Evolutionary conservation across 2,797 vertebrate species (phyloP), one percentile per base, ranked within the genome.

Genomic region (Myripristis murdjan): DNA sequence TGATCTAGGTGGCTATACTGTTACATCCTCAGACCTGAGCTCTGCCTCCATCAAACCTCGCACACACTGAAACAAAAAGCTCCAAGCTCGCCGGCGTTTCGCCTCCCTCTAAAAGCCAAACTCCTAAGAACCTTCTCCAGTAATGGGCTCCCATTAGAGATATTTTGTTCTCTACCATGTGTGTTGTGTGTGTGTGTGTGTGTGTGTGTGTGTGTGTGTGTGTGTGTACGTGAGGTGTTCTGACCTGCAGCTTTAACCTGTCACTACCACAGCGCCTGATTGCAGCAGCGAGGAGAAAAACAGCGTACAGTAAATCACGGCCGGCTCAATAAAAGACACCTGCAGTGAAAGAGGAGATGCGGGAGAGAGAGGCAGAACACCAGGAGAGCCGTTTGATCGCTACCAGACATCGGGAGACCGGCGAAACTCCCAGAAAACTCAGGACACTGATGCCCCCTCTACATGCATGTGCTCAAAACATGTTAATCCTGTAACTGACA

Each of bases 301-400:
- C 65, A 69, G 87, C 77, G 85, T 80, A 79, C 77, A 77, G 84
- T 94, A 94, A 94, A 95, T 94, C 91, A 92, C 83, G 31, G 70
- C 82, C 59, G 73, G 71, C 84, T 89, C 93, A 92, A 94, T 94
- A 93, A 92, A 94, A 93, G 89, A 92, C 94, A 95, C 92, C 93
- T 94, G 93, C 79, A 53, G 79, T 92, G 92, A 90, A 92, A 93
- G 89, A 84, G 81, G 90, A 93, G 90, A 91, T 65, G 80, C 70
- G 59, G 82, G 87, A 84, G 81, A 82, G 60, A 23, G 81, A 83
- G 72, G 70, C 74, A 58, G 83, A 88, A 85, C 90, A 90, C 92
- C 87, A 77, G 81, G 86, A 85, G 70, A 88, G 87, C 69, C 4
- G 79, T 33, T 67, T 94, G 93, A 95, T 94, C 90, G 85, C 89